Evolutionary conservation across 23 tunicate species (phyloP).

Genomic region (Clavelina lepadiformis): DNA sequence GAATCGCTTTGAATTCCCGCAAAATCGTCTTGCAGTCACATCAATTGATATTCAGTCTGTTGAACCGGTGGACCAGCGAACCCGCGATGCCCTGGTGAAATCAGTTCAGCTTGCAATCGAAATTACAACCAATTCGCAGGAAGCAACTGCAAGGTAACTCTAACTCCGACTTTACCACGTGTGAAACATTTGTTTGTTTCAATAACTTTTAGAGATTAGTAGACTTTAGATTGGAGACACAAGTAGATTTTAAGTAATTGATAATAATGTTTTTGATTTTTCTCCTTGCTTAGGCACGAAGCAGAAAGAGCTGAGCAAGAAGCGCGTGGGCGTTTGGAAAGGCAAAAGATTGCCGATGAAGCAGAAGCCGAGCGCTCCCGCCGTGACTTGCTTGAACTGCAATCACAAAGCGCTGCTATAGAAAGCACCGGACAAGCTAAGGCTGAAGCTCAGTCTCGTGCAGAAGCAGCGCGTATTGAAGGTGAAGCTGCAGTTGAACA

Average conservation of each 20-base stretch:
- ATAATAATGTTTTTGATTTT: too few species aligned
- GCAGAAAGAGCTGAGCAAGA: slow-evolving; percentile 92
- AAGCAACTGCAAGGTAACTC: slow-evolving; percentile 82
- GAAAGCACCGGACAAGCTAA: slow-evolving; percentile 96
- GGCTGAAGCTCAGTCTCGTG: slow-evolving; percentile 95
- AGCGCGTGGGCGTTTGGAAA: slow-evolving; percentile 85
- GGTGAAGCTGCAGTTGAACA: slow-evolving; percentile 93
- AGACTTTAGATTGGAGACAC: too few species aligned
- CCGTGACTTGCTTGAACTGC: slow-evolving; percentile 79
- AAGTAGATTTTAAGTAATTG: too few species aligned
- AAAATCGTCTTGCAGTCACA: slow-evolving; percentile 71
- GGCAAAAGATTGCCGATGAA: slow-evolving; percentile 90
- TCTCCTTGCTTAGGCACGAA: too few species aligned
- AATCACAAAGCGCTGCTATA: slow-evolving; percentile 93
- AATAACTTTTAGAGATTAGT: too few species aligned
- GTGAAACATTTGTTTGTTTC: too few species aligned
- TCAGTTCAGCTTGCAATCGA: slow-evolving; percentile 98
- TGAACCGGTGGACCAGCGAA: slow-evolving; percentile 97
- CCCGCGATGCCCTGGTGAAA: slow-evolving; percentile 85
- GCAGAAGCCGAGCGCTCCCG: slow-evolving; percentile 91
- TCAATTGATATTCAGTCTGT: slow-evolving; percentile 97
- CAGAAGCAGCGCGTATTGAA: slow-evolving; percentile 92
- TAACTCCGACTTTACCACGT: neutral
- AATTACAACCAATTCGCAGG: slow-evolving; percentile 98
- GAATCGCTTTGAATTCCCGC: slow-evolving; percentile 75